Base-by-base conservation (phyloP, 1,140 invertebrate genomes). In the Apis florea region DNA sequence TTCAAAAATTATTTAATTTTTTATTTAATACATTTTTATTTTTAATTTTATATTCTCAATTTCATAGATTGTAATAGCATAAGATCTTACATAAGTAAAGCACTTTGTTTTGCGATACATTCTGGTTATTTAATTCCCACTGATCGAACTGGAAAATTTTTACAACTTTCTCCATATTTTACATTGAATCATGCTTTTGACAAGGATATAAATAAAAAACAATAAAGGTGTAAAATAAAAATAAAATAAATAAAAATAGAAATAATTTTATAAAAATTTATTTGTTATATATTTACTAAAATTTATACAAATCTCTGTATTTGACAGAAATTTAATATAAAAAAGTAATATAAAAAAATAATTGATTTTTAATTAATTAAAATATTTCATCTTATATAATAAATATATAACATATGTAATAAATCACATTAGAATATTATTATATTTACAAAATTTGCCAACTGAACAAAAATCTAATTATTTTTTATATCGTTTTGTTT, bases 51-150 rank as follows among this genome's bases (percentile, higher is more conserved):
- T 17, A 51, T 53, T 40, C 17, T 24, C 24, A 3, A 58, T 72
- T n/a, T 15, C 31, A 63, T 58, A 71, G 73, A 8, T 11, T 31
- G 58, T 31, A 61, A 67, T 19, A 67, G 17, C n/a, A 69, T 87
- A 8, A 83, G 74, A 72, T 81, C 66, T 5, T 90, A 84, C 15
- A 68, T 90, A 17, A 64, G 53, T 9, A 51, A 89, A 31, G 75
- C 84, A 31, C 76, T 90, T 26, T 83, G 73, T 1, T 84, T 87
- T 1, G 90, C 83, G 10, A 56, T 88, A 3, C 11, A 82, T 19
- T 75, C 79, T 0, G 90, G 90, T 66, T 80, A 86, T 13, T 73
- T 90, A 51, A 72, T 71, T 21, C 85, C 89, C 4, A 49, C 21
- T 1, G 67, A 89, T 63, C 40, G 26, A 58, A 61, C 21, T 0